Conservation (phyloP, 64 coral and sea anemone species). For the Cladopsammia gracilis region DNA sequence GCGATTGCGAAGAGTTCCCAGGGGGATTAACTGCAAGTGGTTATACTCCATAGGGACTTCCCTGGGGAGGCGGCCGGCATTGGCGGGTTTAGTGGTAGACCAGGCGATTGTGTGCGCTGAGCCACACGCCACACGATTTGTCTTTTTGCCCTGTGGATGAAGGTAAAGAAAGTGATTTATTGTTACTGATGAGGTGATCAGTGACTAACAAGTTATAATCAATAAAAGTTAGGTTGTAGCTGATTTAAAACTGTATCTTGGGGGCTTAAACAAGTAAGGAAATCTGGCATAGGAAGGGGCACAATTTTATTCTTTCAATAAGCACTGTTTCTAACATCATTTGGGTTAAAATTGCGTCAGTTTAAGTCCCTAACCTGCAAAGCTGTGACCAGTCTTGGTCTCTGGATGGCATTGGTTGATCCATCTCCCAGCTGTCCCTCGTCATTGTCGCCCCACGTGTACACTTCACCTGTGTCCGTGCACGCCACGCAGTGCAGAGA, state of each 20-base stretch:
- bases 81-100: slow-evolving; percentile 97
- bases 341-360: neutral
- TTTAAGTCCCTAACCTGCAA: slow-evolving; percentile 69
- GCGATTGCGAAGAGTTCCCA: slow-evolving; percentile 79
- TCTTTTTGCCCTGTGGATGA: slow-evolving; percentile 91
- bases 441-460: slow-evolving; percentile 99
- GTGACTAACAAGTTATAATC: too few relatives aligned
- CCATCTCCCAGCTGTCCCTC: slow-evolving; percentile 99
- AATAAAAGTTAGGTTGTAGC: too few relatives aligned
- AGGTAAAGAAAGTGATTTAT: too few relatives aligned
- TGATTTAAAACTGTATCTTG: too few relatives aligned
- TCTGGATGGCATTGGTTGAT: slow-evolving; percentile 92
- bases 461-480: slow-evolving; percentile 98
- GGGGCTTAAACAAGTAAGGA: too few relatives aligned
- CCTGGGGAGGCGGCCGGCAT: slow-evolving; percentile 87
- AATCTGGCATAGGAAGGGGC: too few relatives aligned
- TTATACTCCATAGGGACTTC: slow-evolving; percentile 97
- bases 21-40: slow-evolving; percentile 79
- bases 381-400: slow-evolving; percentile 93
- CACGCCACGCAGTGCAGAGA: slow-evolving; percentile 98
- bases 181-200: too few relatives aligned
- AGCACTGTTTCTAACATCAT: too few relatives aligned
- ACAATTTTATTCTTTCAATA: too few relatives aligned
- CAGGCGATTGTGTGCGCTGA: slow-evolving; percentile 98
- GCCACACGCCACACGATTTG: slow-evolving; percentile 94